Evolutionary conservation across 2,888 invertebrate genomes (phyloP), one percentile per base, ranked within the genome.

Genomic region (Athetis lepigone): DNA sequence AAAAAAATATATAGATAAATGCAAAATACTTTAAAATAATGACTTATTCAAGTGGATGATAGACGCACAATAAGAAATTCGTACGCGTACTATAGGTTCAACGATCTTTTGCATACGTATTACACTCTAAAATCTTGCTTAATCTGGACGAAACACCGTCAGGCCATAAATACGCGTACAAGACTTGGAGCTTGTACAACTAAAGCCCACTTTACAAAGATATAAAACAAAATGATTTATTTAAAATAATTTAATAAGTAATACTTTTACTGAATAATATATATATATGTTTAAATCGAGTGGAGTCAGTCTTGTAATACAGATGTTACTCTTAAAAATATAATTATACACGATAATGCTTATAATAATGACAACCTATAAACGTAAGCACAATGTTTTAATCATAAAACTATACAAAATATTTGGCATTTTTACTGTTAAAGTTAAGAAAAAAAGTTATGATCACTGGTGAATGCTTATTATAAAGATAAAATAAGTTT

Each of bases 231-330:
- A 25, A 33, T 13, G 9, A 21, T 64, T 27, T 18, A 40, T 65
- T 37, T 29, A 52, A 46, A n/a, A 37, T 33, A 37, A 51, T 47
- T 49, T 62, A 3, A 49, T 13, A 70, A 36, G n/a, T 16, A 19
- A 37, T 43, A 29, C 21, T 27, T 4, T 13, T 47, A 47, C 13
- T 36, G 19, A 25, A 37, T 43, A 49, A 65, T 43, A 27, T 23
- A 36, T 29, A 23, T 21, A n/a, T 33, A 37, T 16, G 1, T 37
- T 51, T 36, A 51, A 58, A 67, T 33, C 27, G 37, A 58, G 43
- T 18, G 18, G 19, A 43, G 25, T 68, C 68, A 70, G 70, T 70
- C 75, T 70, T 75, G 18, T 36, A 43, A 50, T 37, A 65, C 33
- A 68, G 45, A 45, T 40, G 9, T 49, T 25, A 39, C 46, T 33